phyloP scores from a whole-genome alignment of 2,888 invertebrate species.

The Tetanocera ferruginea region DNA sequence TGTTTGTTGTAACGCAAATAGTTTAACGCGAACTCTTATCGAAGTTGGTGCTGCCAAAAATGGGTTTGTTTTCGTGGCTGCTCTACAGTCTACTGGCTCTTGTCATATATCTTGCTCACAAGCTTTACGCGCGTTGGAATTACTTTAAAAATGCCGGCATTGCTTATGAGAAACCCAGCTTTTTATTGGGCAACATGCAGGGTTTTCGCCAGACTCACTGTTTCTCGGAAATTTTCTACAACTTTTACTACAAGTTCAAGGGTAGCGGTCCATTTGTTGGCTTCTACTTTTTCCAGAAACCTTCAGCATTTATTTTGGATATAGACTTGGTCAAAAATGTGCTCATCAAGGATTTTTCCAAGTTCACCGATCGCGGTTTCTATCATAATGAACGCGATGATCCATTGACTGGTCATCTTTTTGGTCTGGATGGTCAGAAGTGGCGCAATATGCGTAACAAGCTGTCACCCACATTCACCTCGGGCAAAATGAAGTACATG shows the following conservation, averaged over 20 bases:
- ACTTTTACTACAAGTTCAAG: slow-evolving; percentile 39
- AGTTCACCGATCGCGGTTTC: slow-evolving; percentile 62
- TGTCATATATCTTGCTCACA: neutral
- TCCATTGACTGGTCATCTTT: slow-evolving; percentile 60
- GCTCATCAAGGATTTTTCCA: slow-evolving; percentile 56
- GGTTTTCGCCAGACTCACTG: slow-evolving; percentile 41
- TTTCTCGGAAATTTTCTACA: slow-evolving; percentile 48
- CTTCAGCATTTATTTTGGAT: slow-evolving; percentile 56
- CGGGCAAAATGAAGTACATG: slow-evolving; percentile 70
- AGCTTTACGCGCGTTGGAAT: neutral
- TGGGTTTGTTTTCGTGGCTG: neutral
- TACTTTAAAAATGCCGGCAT: slow-evolving; percentile 28
- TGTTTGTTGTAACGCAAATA: neutral
- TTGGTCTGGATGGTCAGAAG: slow-evolving; percentile 56
- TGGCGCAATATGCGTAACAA: slow-evolving; percentile 69
- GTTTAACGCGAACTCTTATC: neutral
- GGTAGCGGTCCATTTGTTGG: slow-evolving; percentile 55
- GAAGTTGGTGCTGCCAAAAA: neutral
- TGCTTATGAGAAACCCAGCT: slow-evolving; percentile 1
- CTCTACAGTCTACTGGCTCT: neutral
- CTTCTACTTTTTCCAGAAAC: slow-evolving; percentile 57
- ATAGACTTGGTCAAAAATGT: slow-evolving; percentile 50
- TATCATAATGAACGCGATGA: slow-evolving; percentile 58
- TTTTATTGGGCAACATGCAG: slow-evolving; percentile 24
- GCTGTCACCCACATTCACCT: slow-evolving; percentile 69